Evolutionary conservation across 2,113 vertebrate species (phyloP), one percentile per base, ranked within the genome.

Genomic region (Gnathonemus echidnorhynchus): DNA sequence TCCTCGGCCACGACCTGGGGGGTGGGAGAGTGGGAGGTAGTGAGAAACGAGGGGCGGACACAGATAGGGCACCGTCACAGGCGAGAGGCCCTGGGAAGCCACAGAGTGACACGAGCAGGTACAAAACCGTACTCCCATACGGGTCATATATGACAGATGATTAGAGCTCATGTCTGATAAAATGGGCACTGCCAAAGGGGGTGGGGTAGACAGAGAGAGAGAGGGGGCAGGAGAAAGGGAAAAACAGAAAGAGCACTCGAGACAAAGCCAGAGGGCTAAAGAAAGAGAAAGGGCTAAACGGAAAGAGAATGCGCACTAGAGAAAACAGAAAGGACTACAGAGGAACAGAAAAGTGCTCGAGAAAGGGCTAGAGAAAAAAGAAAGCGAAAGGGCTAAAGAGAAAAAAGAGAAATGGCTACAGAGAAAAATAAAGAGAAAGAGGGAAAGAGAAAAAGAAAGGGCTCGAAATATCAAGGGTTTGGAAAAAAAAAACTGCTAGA

Each of bases 1-100:
- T 99, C 98, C 89, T 99, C 98, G 2, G 98, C 98, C 93, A 97
- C 92, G 88, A 99, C 97, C 98, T 99, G 35, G 91, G 42, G 85
- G 8, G 77, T 31, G 5, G 31, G 42, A 86, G 2, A 35, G 86
- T 24, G 9, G 8, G 10, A 85, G 45, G 50, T 31, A 21, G 15
- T 87, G 9, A 11, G 13, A 42, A 21, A 6, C 2, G 50, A 27
- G 49, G 31, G 86, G 45, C 0, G 3, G 85, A n/a, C 5, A 84
- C 84, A 56, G 24, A 6, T 90, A 27, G 45, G 92, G 87, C 24
- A 10, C 15, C 11, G 3, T 31, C 35, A 39, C 3, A 80, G 17
- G 35, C 1, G 5, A 5, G 31, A 35, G 70, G 31, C 31, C 58
- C 58, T 0, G 58, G 24, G 58, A 93, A 91, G 92, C 91, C 93